Evolutionary conservation across 2,797 vertebrate species (phyloP).

Genomic region (Gymnoscopelus microlampas): DNA sequence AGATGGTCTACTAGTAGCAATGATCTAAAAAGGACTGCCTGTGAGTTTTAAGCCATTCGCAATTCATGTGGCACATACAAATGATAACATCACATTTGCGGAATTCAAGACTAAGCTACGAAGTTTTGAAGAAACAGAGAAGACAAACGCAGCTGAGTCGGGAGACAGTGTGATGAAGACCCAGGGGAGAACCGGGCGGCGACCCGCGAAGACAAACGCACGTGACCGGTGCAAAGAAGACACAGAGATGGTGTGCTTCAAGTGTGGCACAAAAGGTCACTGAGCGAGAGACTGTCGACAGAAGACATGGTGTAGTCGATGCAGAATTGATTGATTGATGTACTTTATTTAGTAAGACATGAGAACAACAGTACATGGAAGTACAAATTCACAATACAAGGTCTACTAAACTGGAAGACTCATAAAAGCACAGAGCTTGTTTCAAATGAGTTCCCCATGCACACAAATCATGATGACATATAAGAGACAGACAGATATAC

Average conservation of each 20-base stretch:
- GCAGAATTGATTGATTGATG: too few species aligned
- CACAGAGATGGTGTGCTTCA: conserved; percentile 8
- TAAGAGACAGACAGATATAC: too few species aligned
- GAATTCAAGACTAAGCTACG: conserved; percentile 9
- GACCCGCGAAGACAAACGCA: neutral
- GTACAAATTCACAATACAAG: too few species aligned
- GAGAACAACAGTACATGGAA: too few species aligned
- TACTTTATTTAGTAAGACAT: too few species aligned
- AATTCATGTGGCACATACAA: too few species aligned
- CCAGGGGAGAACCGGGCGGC: neutral
- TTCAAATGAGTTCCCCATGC: too few species aligned
- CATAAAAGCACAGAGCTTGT: too few species aligned
- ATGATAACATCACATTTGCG: too few species aligned
- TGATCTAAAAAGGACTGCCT: conserved; percentile 26
- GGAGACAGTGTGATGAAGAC: conserved; percentile 11
- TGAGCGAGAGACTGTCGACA: neutral
- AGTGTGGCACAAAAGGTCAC: conserved; percentile 22
- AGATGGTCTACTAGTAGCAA: conserved; percentile 17
- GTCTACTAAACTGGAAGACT: too few species aligned
- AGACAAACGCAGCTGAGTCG: neutral
- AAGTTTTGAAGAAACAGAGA: conserved; percentile 22
- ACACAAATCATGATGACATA: too few species aligned
- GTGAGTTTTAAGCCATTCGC: too few species aligned
- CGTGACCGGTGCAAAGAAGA: neutral
- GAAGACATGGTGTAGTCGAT: conserved; percentile 11